A percentile compares a stretch with the other conserved stretches of the same genome.
Evolutionary conservation across 1,140 invertebrate species (phyloP).

Genomic region (Calliopsis andreniformis): DNA sequence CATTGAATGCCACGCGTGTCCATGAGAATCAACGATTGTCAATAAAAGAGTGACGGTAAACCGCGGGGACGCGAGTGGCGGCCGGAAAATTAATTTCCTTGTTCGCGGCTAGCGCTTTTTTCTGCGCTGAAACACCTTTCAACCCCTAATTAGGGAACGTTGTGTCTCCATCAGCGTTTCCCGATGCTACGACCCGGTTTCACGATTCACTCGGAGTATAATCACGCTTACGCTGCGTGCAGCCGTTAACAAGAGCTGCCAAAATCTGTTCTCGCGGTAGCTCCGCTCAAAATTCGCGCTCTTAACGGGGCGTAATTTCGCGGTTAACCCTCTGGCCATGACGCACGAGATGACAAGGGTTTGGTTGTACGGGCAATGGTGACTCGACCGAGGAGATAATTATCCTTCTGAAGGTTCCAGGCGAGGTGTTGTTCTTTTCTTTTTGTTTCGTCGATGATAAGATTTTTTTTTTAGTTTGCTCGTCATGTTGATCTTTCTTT

Average conservation of each 20-base stretch:
- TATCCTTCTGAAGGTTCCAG: too few species aligned
- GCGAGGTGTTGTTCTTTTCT: too few species aligned
- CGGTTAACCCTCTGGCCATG: too few species aligned
- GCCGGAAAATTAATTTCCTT: conserved; percentile 27
- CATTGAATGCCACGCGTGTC: neutral
- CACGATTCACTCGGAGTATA: neutral
- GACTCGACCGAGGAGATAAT: too few species aligned
- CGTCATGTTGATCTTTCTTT: too few species aligned
- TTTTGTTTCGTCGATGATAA: too few species aligned
- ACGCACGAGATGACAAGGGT: neutral
- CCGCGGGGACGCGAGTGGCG: neutral
- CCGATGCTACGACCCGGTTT: conserved; percentile 5
- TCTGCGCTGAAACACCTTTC: neutral
- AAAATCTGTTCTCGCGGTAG: neutral
- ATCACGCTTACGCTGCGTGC: neutral
- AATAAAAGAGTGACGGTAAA: neutral
- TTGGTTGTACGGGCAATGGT: too few species aligned
- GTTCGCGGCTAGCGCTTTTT: neutral
- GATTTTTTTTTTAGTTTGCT: too few species aligned
- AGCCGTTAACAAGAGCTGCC: conserved; percentile 7
- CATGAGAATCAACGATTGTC: conserved; percentile 1
- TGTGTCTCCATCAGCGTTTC: conserved; percentile 12
- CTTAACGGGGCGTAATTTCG: too few species aligned
- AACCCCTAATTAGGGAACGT: conserved; percentile 10
- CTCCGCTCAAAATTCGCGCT: neutral